Conservation (phyloP, 2,113 vertebrate species). For the Embiotoca jacksoni region DNA sequence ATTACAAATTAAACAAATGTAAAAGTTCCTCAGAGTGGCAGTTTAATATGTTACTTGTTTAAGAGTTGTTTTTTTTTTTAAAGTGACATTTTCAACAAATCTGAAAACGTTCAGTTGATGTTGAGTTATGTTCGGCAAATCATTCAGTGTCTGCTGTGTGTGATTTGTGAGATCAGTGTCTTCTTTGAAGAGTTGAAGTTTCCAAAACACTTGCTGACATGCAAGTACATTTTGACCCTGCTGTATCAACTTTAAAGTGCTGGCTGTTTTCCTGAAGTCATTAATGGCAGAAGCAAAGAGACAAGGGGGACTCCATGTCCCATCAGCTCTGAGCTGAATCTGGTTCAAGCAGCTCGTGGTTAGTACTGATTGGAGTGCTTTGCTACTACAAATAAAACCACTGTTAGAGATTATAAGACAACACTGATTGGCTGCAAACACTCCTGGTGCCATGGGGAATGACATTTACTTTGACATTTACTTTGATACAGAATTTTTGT, state of each 20-base stretch:
- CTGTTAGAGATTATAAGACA: neutral
- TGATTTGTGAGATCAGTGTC: conserved; percentile 54
- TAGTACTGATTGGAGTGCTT: conserved; percentile 10
- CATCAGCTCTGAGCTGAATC: conserved; percentile 5
- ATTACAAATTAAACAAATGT: no score
- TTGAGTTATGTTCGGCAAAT: conserved; percentile 33
- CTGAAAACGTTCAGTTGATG: conserved; percentile 11
- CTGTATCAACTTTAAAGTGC: conserved; percentile 68
- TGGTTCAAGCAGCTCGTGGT: conserved; percentile 23
- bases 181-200: conserved; percentile 53
- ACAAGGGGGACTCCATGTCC: conserved; percentile 14
- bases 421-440: neutral
- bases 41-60: neutral
- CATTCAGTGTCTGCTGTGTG: conserved; percentile 26
- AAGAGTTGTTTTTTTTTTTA: neutral
- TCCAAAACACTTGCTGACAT: conserved; percentile 61
- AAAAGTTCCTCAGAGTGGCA: no score
- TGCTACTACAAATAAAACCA: neutral
- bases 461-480: neutral
- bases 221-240: conserved; percentile 34
- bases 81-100: conserved; percentile 9
- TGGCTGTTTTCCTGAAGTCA: conserved; percentile 53
- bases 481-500: neutral
- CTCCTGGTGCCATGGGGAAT: neutral
- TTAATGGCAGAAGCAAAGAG: conserved; percentile 49